Evolutionary conservation across 1,140 invertebrate genomes (phyloP).

Genomic region (Sinella curviseta): DNA sequence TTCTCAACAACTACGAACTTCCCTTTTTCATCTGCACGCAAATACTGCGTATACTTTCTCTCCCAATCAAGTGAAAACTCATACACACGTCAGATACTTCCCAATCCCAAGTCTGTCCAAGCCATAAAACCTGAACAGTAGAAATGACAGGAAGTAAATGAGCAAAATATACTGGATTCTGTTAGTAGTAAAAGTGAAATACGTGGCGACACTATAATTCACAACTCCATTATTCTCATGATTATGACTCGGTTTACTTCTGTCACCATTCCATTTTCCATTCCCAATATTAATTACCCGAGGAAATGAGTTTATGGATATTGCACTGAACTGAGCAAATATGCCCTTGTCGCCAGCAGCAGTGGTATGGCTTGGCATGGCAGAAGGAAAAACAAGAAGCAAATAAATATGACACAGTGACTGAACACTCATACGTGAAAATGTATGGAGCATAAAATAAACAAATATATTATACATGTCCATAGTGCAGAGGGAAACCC

Average conservation of each 20-base stretch:
- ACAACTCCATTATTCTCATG: conserved; percentile 6
- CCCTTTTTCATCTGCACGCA: background rate
- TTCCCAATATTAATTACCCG: conserved; percentile 21
- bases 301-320: conserved; percentile 6
- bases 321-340: background rate
- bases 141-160: conserved; percentile 1
- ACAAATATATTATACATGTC: no score
- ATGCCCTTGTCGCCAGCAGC: no score
- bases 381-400: no score
- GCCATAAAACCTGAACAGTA: background rate
- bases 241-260: conserved; percentile 21
- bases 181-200: background rate
- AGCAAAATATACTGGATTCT: background rate
- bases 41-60: no score
- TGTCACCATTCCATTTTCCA: conserved; percentile 20
- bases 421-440: no score
- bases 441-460: no score
- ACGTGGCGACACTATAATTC: background rate
- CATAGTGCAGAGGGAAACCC: no score
- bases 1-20: background rate
- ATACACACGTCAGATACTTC: background rate
- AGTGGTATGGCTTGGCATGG: no score
- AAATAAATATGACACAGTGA: no score
- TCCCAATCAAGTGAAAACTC: background rate
- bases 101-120: no score